These are phyloP conservation scores for Petrolisthes cinctipes DNA, from an alignment of 2,888 invertebrate genomes.

Conservation along the genomic window DNA sequence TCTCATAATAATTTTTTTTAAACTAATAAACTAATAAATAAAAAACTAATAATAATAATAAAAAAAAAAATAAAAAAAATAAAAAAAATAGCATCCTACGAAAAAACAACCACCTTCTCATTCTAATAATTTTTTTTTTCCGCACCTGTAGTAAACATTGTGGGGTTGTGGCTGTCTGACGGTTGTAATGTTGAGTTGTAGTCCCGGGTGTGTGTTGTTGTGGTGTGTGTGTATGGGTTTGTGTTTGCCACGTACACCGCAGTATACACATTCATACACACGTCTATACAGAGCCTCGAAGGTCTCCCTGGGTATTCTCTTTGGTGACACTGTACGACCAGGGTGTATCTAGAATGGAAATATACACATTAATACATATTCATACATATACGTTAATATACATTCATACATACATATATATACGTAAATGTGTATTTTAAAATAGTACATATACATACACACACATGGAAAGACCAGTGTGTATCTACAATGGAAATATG, in stretches of 20 bases:
- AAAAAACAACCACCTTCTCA: not conserved
- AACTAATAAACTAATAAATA: too few relatives aligned
- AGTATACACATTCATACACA: constrained; percentile 49
- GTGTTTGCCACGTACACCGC: constrained; percentile 34
- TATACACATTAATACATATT: not conserved
- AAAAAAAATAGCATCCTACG: not conserved
- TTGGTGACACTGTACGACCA: constrained; percentile 33
- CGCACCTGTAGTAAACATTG: constrained; percentile 53
- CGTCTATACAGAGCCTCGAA: constrained; percentile 46
- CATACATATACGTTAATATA: too few relatives aligned
- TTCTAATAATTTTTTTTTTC: not conserved
- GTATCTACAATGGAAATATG: too few relatives aligned
- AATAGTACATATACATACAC: too few relatives aligned
- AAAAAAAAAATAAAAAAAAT: not conserved
- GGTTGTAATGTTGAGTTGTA: constrained; percentile 27
- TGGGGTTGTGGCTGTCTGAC: constrained; percentile 25
- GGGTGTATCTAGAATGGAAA: constrained; percentile 37
- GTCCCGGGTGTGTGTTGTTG: constrained; percentile 28
- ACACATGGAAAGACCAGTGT: too few relatives aligned
- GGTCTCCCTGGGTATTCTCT: constrained; percentile 29
- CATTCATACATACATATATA: too few relatives aligned
- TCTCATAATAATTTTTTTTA: too few relatives aligned
- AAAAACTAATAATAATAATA: too few relatives aligned
- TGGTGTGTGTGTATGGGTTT: constrained; percentile 33
- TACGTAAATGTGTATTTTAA: too few relatives aligned